Conservation (phyloP, 2,888 invertebrate genomes). For the Tuberolachnus salignus region DNA sequence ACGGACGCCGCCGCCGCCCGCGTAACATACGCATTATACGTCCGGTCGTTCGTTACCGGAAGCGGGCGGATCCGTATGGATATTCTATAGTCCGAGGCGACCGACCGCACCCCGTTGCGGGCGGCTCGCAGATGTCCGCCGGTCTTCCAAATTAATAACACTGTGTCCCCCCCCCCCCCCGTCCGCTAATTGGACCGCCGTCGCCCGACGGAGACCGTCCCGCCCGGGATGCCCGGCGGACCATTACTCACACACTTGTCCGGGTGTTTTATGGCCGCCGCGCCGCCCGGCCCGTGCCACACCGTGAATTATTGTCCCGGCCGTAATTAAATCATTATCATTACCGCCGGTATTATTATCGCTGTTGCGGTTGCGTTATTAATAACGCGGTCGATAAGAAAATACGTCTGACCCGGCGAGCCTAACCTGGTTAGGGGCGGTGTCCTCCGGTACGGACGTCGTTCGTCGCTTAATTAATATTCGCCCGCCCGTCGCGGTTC, state of each 20-base stretch:
- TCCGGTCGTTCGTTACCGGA: constrained; percentile 8
- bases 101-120: background rate
- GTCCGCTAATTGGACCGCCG: constrained; percentile 4
- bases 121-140: constrained; percentile 1
- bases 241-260: constrained; percentile 25
- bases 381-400: constrained; percentile 1
- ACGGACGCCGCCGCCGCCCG: background rate
- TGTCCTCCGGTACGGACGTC: no score
- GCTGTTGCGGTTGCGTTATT: background rate
- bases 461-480: no score
- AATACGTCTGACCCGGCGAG: no score
- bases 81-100: background rate
- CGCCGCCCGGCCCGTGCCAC: background rate
- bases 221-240: background rate
- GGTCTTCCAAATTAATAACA: constrained; percentile 44
- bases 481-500: no score
- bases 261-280: constrained; percentile 19
- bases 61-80: background rate
- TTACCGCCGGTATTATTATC: no score
- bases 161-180: no score
- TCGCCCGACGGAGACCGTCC: background rate
- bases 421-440: no score
- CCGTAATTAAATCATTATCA: no score
- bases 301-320: no score
- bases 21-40: constrained; percentile 2